These are phyloP conservation scores for Hofmannophila pseudospretella DNA, from an alignment of 2,888 invertebrate genomes.

Conservation along the genomic window DNA sequence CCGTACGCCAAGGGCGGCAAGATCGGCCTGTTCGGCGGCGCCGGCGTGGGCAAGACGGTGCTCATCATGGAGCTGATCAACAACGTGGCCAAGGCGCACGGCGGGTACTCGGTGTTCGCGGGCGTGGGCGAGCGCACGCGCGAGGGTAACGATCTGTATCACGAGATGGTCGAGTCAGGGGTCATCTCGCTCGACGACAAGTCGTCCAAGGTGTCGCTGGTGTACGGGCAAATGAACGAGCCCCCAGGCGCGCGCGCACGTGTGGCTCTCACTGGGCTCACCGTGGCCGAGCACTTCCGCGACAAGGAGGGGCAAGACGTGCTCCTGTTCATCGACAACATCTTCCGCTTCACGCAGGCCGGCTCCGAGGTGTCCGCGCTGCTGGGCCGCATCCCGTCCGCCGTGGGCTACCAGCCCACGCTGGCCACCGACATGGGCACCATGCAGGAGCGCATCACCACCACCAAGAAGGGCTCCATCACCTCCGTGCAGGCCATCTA, in stretches of 20 bases:
- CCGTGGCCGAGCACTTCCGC: slow-evolving; percentile 97
- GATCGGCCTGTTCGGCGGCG: slow-evolving; percentile 95
- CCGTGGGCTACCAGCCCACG: slow-evolving; percentile 98
- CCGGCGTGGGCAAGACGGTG: slow-evolving; percentile 97
- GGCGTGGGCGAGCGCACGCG: slow-evolving; percentile 97
- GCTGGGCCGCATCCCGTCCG: slow-evolving; percentile 96
- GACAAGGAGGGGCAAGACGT: slow-evolving; percentile 97
- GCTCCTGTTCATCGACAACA: slow-evolving; percentile 96
- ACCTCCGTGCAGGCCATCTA: slow-evolving; percentile 98
- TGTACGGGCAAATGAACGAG: slow-evolving; percentile 98
- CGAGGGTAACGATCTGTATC: slow-evolving; percentile 97
- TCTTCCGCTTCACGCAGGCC: slow-evolving; percentile 95
- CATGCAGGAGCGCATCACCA: slow-evolving; percentile 98
- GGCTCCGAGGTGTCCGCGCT: slow-evolving; percentile 94
- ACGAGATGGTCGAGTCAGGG: slow-evolving; percentile 97
- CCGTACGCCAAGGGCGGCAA: slow-evolving; percentile 97
- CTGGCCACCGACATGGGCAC: slow-evolving; percentile 98
- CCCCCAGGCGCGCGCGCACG: slow-evolving; percentile 97
- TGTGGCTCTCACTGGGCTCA: slow-evolving; percentile 94
- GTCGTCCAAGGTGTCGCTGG: slow-evolving; percentile 93
- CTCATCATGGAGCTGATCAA: slow-evolving; percentile 98
- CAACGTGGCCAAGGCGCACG: slow-evolving; percentile 97
- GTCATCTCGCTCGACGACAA: slow-evolving; percentile 94
- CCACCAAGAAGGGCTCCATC: slow-evolving; percentile 96
- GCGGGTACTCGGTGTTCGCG: slow-evolving; percentile 97